Conservation (phyloP, 53 echinoderm and acorn worm genomes). For the Echinarachnius parma region DNA sequence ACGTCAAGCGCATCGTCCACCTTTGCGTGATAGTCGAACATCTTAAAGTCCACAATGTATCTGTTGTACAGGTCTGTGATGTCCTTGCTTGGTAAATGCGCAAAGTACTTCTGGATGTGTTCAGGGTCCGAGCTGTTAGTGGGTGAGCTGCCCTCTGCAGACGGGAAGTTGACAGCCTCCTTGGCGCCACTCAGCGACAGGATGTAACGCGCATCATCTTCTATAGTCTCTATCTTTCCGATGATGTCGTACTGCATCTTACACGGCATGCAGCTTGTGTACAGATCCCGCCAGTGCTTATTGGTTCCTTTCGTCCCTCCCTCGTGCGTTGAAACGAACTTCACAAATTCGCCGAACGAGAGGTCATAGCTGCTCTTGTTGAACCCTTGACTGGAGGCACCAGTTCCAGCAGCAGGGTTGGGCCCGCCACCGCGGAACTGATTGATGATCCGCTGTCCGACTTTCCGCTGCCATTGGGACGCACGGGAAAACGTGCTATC, state of each 20-base stretch:
- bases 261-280: slow-evolving; percentile 57
- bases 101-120: slow-evolving; percentile 57
- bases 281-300: slow-evolving; percentile 60
- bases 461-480: slow-evolving; percentile 32
- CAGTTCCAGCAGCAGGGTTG: background rate
- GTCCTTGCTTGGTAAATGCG: slow-evolving; percentile 46
- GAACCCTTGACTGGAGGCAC: background rate
- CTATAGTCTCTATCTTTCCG: slow-evolving; percentile 67
- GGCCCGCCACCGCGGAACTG: slow-evolving; percentile 4
- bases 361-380: slow-evolving; percentile 33
- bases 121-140: slow-evolving; percentile 82
- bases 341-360: slow-evolving; percentile 65
- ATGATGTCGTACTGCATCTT: slow-evolving; percentile 70
- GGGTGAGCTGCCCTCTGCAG: slow-evolving; percentile 60
- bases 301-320: slow-evolving; percentile 14
- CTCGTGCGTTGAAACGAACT: slow-evolving; percentile 25
- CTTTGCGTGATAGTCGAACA: slow-evolving; percentile 77
- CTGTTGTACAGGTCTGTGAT: slow-evolving; percentile 64
- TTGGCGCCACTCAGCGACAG: slow-evolving; percentile 47
- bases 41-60: slow-evolving; percentile 65
- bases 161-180: slow-evolving; percentile 43
- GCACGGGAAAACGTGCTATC: slow-evolving; percentile 53
- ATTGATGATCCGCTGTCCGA: slow-evolving; percentile 57
- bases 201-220: slow-evolving; percentile 57
- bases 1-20: slow-evolving; percentile 31